A percentile compares a stretch with the other conserved stretches of the same genome.
Conservation (phyloP, 2,797 vertebrate genomes). For the Tenualosa ilisha region DNA sequence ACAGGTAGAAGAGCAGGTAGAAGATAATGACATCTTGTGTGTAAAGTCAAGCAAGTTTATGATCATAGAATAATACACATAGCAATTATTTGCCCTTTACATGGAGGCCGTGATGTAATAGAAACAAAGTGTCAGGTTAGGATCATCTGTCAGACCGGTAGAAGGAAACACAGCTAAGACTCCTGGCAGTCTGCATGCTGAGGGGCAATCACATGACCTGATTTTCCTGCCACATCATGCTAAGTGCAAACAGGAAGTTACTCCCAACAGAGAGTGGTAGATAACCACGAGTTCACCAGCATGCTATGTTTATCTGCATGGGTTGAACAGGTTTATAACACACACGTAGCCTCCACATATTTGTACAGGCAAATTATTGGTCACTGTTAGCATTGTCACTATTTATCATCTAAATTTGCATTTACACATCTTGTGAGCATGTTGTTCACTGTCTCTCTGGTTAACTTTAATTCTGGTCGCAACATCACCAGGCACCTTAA, state of each 20-base stretch:
- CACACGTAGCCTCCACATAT: not conserved
- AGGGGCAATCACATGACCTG: not conserved
- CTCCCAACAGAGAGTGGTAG: not conserved
- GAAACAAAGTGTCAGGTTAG: not conserved
- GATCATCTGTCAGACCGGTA: not conserved
- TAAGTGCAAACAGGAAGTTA: not conserved
- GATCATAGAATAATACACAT: not conserved
- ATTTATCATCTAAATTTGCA: not conserved
- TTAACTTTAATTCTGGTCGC: too few species aligned
- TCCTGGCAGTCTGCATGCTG: not conserved
- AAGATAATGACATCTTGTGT: not conserved
- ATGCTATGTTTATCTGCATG: not conserved
- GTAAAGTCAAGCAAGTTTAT: not conserved
- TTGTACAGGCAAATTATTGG: not conserved
- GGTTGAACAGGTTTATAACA: not conserved
- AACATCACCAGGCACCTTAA: too few species aligned
- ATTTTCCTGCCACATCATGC: slow-evolving; percentile 13
- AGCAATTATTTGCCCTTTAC: not conserved
- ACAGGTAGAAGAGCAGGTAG: not conserved
- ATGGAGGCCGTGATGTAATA: not conserved
- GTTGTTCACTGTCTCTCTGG: too few species aligned
- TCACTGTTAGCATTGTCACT: not conserved
- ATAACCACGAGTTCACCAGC: not conserved
- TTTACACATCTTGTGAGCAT: not conserved
- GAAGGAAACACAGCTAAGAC: not conserved